Evolutionary conservation across 2,113 vertebrate species (phyloP).

Genomic region (Mesocricetus auratus): DNA sequence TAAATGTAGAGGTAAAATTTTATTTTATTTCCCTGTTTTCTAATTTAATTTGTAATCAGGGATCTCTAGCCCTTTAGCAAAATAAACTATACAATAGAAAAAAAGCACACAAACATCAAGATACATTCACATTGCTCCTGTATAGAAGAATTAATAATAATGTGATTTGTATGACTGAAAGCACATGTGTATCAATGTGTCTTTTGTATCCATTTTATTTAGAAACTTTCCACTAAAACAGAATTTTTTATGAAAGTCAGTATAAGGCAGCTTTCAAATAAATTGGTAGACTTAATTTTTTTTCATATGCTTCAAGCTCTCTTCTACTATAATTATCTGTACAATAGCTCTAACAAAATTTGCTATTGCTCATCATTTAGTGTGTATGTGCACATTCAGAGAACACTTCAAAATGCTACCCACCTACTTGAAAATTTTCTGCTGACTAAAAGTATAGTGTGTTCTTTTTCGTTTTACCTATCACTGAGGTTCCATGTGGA

Average conservation of each 20-base stretch:
- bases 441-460: constrained; percentile 37
- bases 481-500: neutral
- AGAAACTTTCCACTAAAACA: neutral
- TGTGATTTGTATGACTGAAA: constrained; percentile 30
- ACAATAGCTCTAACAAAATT: constrained; percentile 67
- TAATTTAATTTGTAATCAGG: neutral
- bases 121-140: neutral
- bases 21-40: neutral
- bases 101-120: neutral
- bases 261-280: constrained; percentile 68
- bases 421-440: constrained; percentile 39
- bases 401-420: neutral
- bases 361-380: constrained; percentile 59
- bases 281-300: constrained; percentile 55
- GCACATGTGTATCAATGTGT: neutral
- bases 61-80: constrained; percentile 22
- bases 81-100: neutral
- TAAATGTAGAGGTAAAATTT: constrained; percentile 2
- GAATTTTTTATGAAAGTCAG: constrained; percentile 49
- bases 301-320: constrained; percentile 67
- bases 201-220: neutral
- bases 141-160: neutral
- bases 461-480: constrained; percentile 41
- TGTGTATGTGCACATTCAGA: neutral
- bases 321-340: constrained; percentile 72